Base-by-base conservation (phyloP, 2,113 vertebrate species). In the Phoenicopterus ruber region DNA sequence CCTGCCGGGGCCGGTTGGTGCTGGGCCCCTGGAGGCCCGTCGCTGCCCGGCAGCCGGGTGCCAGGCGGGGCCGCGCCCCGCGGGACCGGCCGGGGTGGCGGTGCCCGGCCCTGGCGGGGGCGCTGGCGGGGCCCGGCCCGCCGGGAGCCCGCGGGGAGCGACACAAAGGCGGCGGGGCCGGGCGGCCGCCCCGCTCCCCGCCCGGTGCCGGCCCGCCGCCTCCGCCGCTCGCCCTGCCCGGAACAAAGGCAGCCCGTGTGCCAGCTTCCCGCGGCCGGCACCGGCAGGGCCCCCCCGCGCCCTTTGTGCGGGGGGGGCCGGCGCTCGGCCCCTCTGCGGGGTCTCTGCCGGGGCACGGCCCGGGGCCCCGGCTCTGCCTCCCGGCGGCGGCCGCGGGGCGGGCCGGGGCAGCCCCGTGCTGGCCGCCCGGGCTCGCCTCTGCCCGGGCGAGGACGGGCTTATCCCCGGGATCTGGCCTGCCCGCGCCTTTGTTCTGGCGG, bases 401-500 rank as follows among this genome's bases (percentile, higher is more conserved):
- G 25, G 18, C n/a, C 3, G 55, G 34, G 42, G 32, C 10, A 8
- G 32, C 19, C 38, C 46, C 13, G 7, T 9, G 14, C 36, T 18
- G 7, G n/a, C 28, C 26, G 19, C 79, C 11, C 13, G 10, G 24
- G 28, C 46, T 71, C 28, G 29, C 59, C 44, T 29, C 65, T 73
- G 76, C 46, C 57, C 21, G 17, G 13, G 14, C 8, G 47, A 12
- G 34, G 47, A 3, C 55, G 16, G n/a, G 17, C 63, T 47, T 4
- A 0, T 8, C 7, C 21, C 24, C 34, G 42, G 66, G 57, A 7
- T 20, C 36, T 24, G 3, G 2, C 16, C 34, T 7, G 38, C n/a
- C 42, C 3, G 65, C 65, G 88, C 73, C 95, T 95, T 96, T 97
- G 93, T 96, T 95, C 90, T 65, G 66, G 22, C 22, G 52, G 81